phyloP scores from a whole-genome alignment of 2,888 invertebrate species.

The Dermolepida albohirtum region DNA sequence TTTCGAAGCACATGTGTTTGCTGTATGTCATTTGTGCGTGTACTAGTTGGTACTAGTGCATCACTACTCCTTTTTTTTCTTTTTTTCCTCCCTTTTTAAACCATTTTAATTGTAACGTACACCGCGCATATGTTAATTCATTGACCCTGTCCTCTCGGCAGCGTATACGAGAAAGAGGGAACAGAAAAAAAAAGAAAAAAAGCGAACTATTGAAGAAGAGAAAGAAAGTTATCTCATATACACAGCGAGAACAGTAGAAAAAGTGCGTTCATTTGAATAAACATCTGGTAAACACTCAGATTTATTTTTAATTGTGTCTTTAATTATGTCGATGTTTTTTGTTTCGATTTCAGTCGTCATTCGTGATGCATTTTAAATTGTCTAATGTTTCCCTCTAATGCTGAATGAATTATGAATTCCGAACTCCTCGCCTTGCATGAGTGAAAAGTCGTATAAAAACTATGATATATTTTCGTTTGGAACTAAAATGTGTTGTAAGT shows the following conservation, averaged over 20 bases:
- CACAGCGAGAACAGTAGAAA: slow-evolving; percentile 29
- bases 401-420: slow-evolving; percentile 25
- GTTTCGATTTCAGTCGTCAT: slow-evolving; percentile 23
- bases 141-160: slow-evolving; percentile 35
- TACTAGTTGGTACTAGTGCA: slow-evolving; percentile 23
- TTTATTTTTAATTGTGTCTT: slow-evolving; percentile 52
- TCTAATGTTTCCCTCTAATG: slow-evolving; percentile 30
- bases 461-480: too few species aligned
- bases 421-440: slow-evolving; percentile 15
- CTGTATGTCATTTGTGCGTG: slow-evolving; percentile 2
- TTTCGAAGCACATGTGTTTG: slow-evolving; percentile 47
- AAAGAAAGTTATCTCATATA: slow-evolving; percentile 12
- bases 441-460: slow-evolving; percentile 3
- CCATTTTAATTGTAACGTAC: slow-evolving; percentile 42
- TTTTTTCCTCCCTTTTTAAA: slow-evolving; percentile 8
- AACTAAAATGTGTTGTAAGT: too few species aligned
- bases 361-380: slow-evolving; percentile 34
- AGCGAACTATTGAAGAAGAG: slow-evolving; percentile 13
- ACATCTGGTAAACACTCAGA: slow-evolving; percentile 52
- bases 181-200: slow-evolving; percentile 26
- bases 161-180: slow-evolving; percentile 9
- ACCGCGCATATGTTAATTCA: slow-evolving; percentile 44
- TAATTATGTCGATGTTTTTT: slow-evolving; percentile 36
- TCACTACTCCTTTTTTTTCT: slow-evolving; percentile 30
- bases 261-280: slow-evolving; percentile 28